These are phyloP conservation scores for Thryonomys swinderianus DNA, from an alignment of 2,113 vertebrate genomes.

Conservation along the genomic window DNA sequence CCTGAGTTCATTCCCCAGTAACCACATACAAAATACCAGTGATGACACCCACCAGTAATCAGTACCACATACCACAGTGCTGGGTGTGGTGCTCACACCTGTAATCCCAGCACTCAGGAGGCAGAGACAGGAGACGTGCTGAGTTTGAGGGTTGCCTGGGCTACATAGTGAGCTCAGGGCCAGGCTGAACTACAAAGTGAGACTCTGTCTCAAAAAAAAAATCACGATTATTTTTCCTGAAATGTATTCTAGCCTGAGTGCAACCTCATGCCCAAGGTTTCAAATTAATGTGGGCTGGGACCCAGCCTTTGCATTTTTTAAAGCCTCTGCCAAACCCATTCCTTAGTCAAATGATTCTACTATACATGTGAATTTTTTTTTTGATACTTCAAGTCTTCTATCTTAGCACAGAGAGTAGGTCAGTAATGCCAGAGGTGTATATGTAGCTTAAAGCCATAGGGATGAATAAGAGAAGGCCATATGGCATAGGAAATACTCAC, in stretches of 20 bases:
- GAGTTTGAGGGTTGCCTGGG: too few species aligned
- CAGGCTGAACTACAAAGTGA: too few species aligned
- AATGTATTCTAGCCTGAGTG: background rate
- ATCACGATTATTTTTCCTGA: constrained; percentile 55
- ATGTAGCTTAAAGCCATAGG: constrained; percentile 6
- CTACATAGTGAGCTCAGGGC: too few species aligned
- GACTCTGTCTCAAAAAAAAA: too few species aligned
- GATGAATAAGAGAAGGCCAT: background rate
- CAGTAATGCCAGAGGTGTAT: background rate
- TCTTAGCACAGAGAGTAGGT: constrained; percentile 23
- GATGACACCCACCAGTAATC: too few species aligned
- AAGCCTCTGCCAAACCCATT: background rate
- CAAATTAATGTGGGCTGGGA: background rate
- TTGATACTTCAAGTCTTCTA: background rate
- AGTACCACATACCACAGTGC: too few species aligned
- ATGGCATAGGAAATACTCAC: background rate
- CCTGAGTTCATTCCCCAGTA: too few species aligned
- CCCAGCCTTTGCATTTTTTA: background rate
- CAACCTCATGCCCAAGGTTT: background rate
- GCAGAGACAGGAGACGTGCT: too few species aligned
- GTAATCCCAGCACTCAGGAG: too few species aligned
- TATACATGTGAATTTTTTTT: background rate
- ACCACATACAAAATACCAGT: too few species aligned
- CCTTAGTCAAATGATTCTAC: background rate
- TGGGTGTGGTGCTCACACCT: too few species aligned